Percentiles rank a stretch among this genome's conserved stretches.
phyloP scores from a whole-genome alignment of 2,113 vertebrate species.

The Mandrillus leucophaeus region DNA sequence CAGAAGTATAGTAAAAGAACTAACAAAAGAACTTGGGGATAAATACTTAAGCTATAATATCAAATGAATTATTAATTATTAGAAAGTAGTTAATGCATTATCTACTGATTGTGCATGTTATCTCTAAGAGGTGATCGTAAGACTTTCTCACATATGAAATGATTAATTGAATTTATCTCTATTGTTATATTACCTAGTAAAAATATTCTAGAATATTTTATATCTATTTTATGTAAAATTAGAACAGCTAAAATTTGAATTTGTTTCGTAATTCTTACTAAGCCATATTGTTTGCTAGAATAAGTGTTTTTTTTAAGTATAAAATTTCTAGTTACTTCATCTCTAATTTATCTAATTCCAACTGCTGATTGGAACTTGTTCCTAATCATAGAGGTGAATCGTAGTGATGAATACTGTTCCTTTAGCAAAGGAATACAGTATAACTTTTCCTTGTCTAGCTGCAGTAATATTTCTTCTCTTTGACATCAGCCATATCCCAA shows the following conservation, averaged over 20 bases:
- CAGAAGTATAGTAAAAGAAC: background rate
- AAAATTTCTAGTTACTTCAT: background rate
- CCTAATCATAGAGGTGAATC: background rate
- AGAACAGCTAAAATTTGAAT: background rate
- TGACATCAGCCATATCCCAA: constrained; percentile 56
- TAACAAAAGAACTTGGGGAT: background rate
- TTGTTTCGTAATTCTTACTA: background rate
- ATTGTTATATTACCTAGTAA: background rate
- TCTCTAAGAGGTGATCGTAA: background rate
- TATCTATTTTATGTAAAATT: background rate
- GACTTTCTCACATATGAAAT: background rate
- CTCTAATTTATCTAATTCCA: constrained; percentile 43
- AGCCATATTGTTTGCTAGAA: background rate
- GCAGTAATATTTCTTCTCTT: constrained; percentile 57
- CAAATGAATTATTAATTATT: constrained; percentile 2
- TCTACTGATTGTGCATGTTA: background rate
- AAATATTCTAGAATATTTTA: background rate
- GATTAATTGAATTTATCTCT: background rate
- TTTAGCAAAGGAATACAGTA: background rate
- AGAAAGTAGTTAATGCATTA: background rate
- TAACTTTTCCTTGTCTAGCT: constrained; percentile 57
- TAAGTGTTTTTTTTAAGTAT: background rate
- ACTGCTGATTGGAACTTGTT: constrained; percentile 35
- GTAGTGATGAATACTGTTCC: constrained; percentile 5
- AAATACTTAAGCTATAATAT: background rate